Percentiles rank a stretch among this genome's conserved stretches.
phyloP scores from a whole-genome alignment of 2,888 invertebrate species.

The Portevinia maculata region DNA sequence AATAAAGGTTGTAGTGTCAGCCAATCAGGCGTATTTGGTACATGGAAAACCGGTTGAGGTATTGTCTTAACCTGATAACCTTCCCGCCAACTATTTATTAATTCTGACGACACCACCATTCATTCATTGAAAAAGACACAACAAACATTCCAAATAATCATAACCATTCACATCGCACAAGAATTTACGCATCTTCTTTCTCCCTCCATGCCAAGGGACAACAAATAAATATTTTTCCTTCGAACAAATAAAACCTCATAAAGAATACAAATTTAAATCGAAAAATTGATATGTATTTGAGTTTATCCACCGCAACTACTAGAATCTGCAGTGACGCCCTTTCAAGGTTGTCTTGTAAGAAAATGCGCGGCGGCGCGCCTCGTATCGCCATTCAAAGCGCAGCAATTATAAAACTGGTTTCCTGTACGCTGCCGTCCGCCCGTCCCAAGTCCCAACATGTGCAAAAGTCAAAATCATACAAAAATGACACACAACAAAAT shows the following conservation, averaged over 20 bases:
- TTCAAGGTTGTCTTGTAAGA: conserved; percentile 8
- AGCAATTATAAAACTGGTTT: conserved; percentile 11
- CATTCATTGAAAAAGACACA: too few species aligned
- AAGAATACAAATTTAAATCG: neutral
- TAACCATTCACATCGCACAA: too few species aligned
- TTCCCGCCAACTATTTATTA: too few species aligned
- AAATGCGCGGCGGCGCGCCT: neutral
- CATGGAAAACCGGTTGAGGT: too few species aligned
- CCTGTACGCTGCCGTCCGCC: neutral
- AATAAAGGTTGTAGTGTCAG: too few species aligned
- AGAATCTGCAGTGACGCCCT: neutral
- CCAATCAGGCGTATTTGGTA: too few species aligned
- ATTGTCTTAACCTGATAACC: too few species aligned
- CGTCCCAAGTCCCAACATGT: neutral
- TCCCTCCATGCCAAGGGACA: too few species aligned
- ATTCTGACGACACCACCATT: too few species aligned
- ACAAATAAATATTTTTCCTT: too few species aligned
- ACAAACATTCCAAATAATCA: too few species aligned
- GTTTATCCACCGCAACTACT: neutral
- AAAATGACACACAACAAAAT: neutral
- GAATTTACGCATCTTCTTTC: too few species aligned
- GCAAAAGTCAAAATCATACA: neutral
- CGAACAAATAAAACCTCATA: neutral
- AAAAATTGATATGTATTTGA: neutral
- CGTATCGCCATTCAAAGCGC: neutral